Base-by-base conservation (phyloP, 1,140 invertebrate species). In the Heterodera schachtii region DNA sequence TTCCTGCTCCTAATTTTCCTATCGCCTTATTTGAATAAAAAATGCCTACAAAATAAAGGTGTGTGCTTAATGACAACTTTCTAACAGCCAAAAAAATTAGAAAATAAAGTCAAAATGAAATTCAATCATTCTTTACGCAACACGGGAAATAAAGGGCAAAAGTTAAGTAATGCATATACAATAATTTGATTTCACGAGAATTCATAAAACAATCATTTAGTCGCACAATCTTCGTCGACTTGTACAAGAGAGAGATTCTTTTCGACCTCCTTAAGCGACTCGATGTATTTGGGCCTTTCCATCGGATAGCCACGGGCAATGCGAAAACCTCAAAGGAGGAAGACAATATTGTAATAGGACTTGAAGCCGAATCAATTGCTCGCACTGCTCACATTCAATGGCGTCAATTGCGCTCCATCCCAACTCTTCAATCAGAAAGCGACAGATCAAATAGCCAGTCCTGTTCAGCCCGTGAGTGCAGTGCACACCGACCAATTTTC, bases 381-480 rank as follows among this genome's bases (percentile, higher is more conserved):
- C 1, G 31, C 31, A 31, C 31, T 31, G 57, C 57, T 4, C 5
- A 64, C 57, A 5, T 64, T 64, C 57, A 19, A 64, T 64, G 19
- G 57, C 57, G 57, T 64, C 19, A 19, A 19, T 19, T 13, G 57
- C 57, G 16, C 57, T 64, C 57, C 57, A 64, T 4, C 57, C 57
- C 13, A 16, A 19, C 86, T 93, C 92, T 87, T 66, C 57, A 19
- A 81, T 78, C 13, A 83, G 73, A 80, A 86, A 91, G 85, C 90
- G 89, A 85, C 94, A 96, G 76, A 96, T 93, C 79, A 96, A 92
- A 88, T 95, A 96, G 0, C 95, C 95, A 3, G 95, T 95, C 79
- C 95, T 92, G 90, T 96, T 96, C 5, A 96, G 91, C 9, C 95
- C 95, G 89, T 96, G 95, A 0, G 95, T 96, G 90, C 95, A 96